These are phyloP conservation scores for Cynopterus brachyotis DNA, from an alignment of 2,113 vertebrate genomes.

Conservation along the genomic window DNA sequence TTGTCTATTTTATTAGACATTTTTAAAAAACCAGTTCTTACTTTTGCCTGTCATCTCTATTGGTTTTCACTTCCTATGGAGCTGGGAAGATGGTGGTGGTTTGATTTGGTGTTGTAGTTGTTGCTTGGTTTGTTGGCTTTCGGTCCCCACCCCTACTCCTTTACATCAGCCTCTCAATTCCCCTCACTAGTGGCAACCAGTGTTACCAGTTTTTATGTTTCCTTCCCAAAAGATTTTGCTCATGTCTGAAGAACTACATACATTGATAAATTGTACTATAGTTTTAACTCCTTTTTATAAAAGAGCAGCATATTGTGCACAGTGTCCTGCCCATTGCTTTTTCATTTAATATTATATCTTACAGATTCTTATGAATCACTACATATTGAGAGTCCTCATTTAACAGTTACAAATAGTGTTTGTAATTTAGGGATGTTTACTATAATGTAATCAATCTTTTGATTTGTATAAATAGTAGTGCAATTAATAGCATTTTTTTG, in stretches of 20 bases:
- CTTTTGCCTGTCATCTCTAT: background rate
- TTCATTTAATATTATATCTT: background rate
- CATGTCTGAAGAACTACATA: background rate
- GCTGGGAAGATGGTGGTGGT: background rate
- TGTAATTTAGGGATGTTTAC: background rate
- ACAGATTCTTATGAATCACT: background rate
- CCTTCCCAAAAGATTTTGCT: background rate
- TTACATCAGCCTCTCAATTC: background rate
- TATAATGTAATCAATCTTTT: background rate
- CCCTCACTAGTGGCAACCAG: background rate
- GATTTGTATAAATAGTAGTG: background rate
- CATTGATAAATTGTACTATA: background rate
- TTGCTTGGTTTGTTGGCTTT: background rate
- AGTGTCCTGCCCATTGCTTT: background rate
- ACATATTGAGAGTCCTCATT: background rate
- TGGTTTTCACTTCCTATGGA: background rate
- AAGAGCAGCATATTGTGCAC: background rate
- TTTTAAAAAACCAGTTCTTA: background rate
- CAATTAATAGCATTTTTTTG: background rate
- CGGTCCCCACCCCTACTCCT: background rate
- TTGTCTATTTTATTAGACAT: background rate
- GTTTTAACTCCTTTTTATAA: background rate
- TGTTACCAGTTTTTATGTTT: background rate
- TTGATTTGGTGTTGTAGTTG: background rate
- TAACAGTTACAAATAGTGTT: background rate